phyloP scores from a whole-genome alignment of 92 coral and sea anemone genomes.

The Actinernus sp. region DNA sequence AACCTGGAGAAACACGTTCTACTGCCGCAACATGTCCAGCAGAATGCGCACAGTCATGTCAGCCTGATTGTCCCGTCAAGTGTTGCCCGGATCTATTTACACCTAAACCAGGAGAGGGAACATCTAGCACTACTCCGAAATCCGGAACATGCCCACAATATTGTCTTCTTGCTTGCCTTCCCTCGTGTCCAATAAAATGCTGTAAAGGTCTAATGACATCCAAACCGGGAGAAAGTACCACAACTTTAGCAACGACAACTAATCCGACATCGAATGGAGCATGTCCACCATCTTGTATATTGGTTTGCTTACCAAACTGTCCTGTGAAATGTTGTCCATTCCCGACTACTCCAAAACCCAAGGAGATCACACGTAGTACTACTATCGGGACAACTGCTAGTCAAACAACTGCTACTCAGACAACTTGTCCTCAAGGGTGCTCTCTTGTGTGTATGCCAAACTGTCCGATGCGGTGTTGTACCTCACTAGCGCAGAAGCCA shows the following conservation, averaged over 20 bases:
- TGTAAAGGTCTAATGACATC: slow-evolving; percentile 10
- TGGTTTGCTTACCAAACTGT: slow-evolving; percentile 24
- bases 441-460: slow-evolving; percentile 10
- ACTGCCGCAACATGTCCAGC: slow-evolving; percentile 17
- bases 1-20: slow-evolving; percentile 30
- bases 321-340: slow-evolving; percentile 34
- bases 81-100: slow-evolving; percentile 15
- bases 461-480: slow-evolving; percentile 38
- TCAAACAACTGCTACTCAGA: neutral
- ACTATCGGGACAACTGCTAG: neutral
- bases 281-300: slow-evolving; percentile 15
- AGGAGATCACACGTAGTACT: neutral
- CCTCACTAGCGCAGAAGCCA: slow-evolving; percentile 2
- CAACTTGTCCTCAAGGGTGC: slow-evolving; percentile 24
- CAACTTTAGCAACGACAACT: neutral
- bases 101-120: slow-evolving; percentile 12
- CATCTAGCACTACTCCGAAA: too few relatives aligned
- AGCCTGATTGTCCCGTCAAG: slow-evolving; percentile 29
- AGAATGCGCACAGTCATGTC: slow-evolving; percentile 6
- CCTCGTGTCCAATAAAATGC: neutral
- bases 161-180: too few relatives aligned
- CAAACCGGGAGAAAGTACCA: slow-evolving; percentile 9
- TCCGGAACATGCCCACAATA: too few relatives aligned
- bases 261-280: neutral
- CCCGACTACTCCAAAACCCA: slow-evolving; percentile 10